These are phyloP conservation scores for Nasonia longicornis DNA, from an alignment of 1,140 invertebrate genomes.

Conservation along the genomic window DNA sequence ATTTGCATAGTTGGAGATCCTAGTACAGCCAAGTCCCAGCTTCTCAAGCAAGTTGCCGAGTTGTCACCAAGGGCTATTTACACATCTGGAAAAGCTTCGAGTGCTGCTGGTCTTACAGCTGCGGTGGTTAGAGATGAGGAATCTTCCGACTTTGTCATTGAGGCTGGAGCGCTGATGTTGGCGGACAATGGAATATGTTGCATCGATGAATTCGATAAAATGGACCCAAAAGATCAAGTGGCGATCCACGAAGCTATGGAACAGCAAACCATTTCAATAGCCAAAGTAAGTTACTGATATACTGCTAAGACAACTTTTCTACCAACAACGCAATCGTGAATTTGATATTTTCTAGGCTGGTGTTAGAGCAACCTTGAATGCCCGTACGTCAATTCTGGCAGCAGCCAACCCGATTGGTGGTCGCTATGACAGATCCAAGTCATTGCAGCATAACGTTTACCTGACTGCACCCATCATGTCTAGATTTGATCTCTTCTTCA, in stretches of 20 bases:
- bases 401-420: conserved; percentile 99
- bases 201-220: conserved; percentile 99
- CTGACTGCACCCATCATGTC: conserved; percentile 99
- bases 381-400: conserved; percentile 96
- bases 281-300: conserved; percentile 75
- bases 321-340: neutral
- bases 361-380: conserved; percentile 96
- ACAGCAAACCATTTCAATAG: conserved; percentile 99
- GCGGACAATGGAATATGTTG: conserved; percentile 99
- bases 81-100: conserved; percentile 98
- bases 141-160: conserved; percentile 98
- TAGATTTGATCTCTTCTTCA: conserved; percentile 98
- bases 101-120: conserved; percentile 97
- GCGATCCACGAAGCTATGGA: conserved; percentile 99
- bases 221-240: conserved; percentile 97
- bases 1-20: conserved; percentile 99
- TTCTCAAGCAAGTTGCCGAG: conserved; percentile 96
- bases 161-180: conserved; percentile 98
- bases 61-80: conserved; percentile 97
- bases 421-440: conserved; percentile 94
- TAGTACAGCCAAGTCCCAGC: conserved; percentile 97
- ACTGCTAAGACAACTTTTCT: too few relatives aligned
- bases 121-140: conserved; percentile 98
- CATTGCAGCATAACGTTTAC: conserved; percentile 94
- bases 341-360: conserved; percentile 78